phyloP scores from a whole-genome alignment of 1,140 invertebrate species.

The Geopemphigus sp. region DNA sequence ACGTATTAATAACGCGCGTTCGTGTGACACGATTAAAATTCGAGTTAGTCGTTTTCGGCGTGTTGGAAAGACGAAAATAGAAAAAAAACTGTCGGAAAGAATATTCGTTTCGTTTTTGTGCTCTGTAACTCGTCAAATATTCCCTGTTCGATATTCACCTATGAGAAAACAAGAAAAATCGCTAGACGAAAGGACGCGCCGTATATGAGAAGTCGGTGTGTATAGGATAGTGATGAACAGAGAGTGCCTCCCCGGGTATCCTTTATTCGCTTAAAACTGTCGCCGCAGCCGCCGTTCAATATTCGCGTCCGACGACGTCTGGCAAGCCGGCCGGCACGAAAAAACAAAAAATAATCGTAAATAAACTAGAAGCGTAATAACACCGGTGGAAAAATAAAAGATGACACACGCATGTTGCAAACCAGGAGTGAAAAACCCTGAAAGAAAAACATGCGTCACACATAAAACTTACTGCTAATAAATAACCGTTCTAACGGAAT shows the following conservation, averaged over 20 bases:
- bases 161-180: neutral
- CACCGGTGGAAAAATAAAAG: neutral
- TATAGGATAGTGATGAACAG: no score
- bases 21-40: slow-evolving; percentile 4
- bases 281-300: no score
- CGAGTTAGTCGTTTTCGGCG: neutral
- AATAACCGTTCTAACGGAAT: no score
- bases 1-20: neutral
- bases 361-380: neutral
- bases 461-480: no score
- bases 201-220: neutral
- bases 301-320: slow-evolving; percentile 1
- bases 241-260: neutral
- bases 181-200: neutral
- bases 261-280: no score
- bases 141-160: slow-evolving; percentile 17
- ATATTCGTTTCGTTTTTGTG: slow-evolving; percentile 12
- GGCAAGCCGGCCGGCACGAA: neutral
- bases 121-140: slow-evolving; percentile 25
- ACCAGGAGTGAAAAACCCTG: no score
- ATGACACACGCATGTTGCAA: no score
- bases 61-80: neutral
- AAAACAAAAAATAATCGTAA: neutral
- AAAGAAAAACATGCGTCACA: no score
- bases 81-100: slow-evolving; percentile 5